Evolutionary conservation across 2,113 vertebrate genomes (phyloP).

Genomic region (Hydropotes inermis): DNA sequence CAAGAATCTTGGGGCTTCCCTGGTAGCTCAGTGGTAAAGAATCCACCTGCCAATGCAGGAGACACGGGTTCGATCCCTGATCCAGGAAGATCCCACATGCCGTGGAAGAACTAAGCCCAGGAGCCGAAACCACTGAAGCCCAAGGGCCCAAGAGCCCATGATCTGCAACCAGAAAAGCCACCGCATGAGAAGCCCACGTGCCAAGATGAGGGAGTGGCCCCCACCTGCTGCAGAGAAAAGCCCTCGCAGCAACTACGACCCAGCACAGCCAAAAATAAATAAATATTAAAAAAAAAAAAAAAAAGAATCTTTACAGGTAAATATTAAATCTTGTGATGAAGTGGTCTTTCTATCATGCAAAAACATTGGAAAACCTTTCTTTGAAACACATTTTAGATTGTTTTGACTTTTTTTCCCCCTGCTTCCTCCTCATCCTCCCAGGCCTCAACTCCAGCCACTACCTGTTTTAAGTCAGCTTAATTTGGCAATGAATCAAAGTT

Average conservation of each 20-base stretch:
- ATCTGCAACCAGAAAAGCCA: not conserved
- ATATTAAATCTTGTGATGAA: not conserved
- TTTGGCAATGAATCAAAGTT: not conserved
- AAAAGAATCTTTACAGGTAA: constrained; percentile 24
- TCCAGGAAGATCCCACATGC: not conserved
- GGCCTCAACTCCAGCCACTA: not conserved
- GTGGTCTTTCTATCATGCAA: not conserved
- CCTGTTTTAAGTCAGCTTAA: constrained; percentile 27
- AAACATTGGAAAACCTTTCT: constrained; percentile 7
- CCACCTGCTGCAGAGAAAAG: not conserved
- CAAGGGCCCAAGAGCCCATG: rapidly evolving
- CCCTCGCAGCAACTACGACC: rapidly evolving
- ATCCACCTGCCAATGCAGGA: not conserved
- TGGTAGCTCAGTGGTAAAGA: not conserved
- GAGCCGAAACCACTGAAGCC: not conserved
- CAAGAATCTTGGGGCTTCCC: not conserved
- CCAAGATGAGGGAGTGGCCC: rapidly evolving
- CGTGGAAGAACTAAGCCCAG: not conserved
- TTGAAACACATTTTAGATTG: not conserved
- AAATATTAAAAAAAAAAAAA: no score
- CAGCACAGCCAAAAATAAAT: not conserved
- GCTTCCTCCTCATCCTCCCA: not conserved
- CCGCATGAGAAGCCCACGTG: rapidly evolving
- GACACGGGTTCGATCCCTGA: not conserved
- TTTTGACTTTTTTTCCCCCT: not conserved